Percentiles rank a stretch among this genome's conserved stretches.
These are phyloP conservation scores for Leptinotarsa haldemani DNA, from an alignment of 2,888 invertebrate species.

Conservation along the genomic window DNA sequence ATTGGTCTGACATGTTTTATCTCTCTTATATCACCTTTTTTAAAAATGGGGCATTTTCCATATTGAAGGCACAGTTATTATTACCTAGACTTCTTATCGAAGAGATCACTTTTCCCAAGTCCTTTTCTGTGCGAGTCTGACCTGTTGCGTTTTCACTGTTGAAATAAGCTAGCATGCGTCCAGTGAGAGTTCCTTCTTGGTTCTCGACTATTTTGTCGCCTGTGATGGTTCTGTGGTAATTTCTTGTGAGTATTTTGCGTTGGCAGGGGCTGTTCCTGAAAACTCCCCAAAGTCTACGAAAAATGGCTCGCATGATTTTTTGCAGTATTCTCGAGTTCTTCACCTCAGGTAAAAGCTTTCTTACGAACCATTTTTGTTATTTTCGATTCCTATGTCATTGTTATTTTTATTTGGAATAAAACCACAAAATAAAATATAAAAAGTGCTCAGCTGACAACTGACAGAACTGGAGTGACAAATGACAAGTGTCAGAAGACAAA, in stretches of 20 bases:
- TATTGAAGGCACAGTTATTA: too few relatives aligned
- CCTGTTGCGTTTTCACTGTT: conserved; percentile 38
- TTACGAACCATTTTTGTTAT: too few relatives aligned
- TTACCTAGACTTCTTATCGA: conserved; percentile 27
- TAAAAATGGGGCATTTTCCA: too few relatives aligned
- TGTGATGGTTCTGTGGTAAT: conserved; percentile 24
- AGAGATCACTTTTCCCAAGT: conserved; percentile 36
- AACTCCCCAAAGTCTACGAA: neutral
- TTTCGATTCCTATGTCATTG: too few relatives aligned
- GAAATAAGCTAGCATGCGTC: conserved; percentile 52
- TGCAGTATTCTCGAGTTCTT: neutral
- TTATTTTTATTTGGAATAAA: too few relatives aligned
- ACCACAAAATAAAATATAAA: too few relatives aligned
- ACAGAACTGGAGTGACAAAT: too few relatives aligned
- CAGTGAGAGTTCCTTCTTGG: conserved; percentile 50
- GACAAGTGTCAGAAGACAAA: too few relatives aligned
- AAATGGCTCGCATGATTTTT: neutral
- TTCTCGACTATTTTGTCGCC: conserved; percentile 36
- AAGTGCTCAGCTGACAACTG: too few relatives aligned
- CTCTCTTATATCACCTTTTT: neutral
- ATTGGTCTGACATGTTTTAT: too few relatives aligned
- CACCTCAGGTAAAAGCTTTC: neutral
- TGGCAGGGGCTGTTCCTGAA: neutral
- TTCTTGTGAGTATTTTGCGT: conserved; percentile 19
- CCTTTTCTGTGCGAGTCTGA: neutral